Base-by-base conservation (phyloP, 2,113 vertebrate genomes). In the Pelecanus crispus region DNA sequence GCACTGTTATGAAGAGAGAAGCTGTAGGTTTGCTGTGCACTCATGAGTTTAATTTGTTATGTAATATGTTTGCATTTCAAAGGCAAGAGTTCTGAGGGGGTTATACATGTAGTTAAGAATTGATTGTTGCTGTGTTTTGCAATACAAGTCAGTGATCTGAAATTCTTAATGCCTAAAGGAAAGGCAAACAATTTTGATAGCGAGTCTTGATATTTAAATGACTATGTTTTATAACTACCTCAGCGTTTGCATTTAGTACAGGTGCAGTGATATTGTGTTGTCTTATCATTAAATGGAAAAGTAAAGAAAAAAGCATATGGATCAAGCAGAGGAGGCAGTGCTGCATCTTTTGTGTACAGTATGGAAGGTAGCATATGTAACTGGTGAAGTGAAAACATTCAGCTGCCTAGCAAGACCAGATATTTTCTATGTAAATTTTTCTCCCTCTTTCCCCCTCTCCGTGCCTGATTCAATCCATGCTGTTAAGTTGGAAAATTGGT, bases 31-130 rank as follows among this genome's bases (percentile, higher is more conserved):
- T 63, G 86, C 92, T 88, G 86, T 68, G 95, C 82, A 31, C 65
- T 95, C 68, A 21, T 5, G 83, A 74, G 86, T 92, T 93, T 92
- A 84, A 92, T 90, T 84, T 0, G 0, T 94, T 93, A 77, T 59
- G 81, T 94, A 85, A 94, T 38, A 28, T 26, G 71, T 94, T 95
- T 92, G 90, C 70, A 42, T 95, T 90, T 95, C 91, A 68, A 73
- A 93, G 56, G 88, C 81, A 31, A 29, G 47, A 66, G 91, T 80
- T 88, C 40, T 29, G 82, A 83, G 74, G 20, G 44, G 36, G 26
- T 83, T 65, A 8, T 40, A 17, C 45, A 10, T 31, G 10, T 18
- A 36, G 87, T 63, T 72, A 58, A 73, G 90, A 81, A 93, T 50
- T 81, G 70, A 42, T 77, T 63, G n/a, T 65, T 73, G 52, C 55